Base-by-base conservation (phyloP, 2,113 vertebrate genomes). In the Dasyurus viverrinus region DNA sequence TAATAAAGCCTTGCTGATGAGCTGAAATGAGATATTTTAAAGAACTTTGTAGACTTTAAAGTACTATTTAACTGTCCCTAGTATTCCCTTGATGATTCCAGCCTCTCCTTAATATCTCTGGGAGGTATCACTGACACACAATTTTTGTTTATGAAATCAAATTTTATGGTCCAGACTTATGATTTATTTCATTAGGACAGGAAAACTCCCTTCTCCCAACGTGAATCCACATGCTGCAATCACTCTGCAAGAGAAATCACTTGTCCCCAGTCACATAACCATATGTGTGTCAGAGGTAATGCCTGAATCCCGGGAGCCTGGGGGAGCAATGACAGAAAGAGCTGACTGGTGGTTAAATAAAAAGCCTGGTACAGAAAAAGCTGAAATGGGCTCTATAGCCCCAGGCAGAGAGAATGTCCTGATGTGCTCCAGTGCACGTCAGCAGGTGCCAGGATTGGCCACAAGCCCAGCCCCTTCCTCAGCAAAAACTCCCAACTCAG, bases 11-110 rank as follows among this genome's bases (percentile, higher is more conserved):
- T 96, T 84, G 91, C 36, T 92, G 52, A 93, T 68, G 16, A 68
- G 50, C 8, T 68, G 36, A 94, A 54, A 4, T 68, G 30, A 68
- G 60, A 68, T 92, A n/a, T 94, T 91, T 97, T 91, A 53, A 94
- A 68, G 60, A 36, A 30, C 12, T 36, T 36, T 68, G 30, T 68
- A 36, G 30, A 68, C 60, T 68, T 68, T 14, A 68, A 68, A 68
- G 14, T 0, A 16, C 60, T 16, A 68, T 68, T 16, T 36, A 14
- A 68, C 16, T 68, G 60, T 6, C 60, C 5, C 30, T 36, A 0
- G 11, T 60, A 14, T 60, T 60, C 27, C 57, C 57, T 60, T 60
- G 57, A 12, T 36, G 27, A 68, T 68, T 30, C 57, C 30, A 36
- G 57, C 27, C 12, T 60, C 10, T 27, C 55, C 57, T 68, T 27